Conservation (phyloP, 2,113 vertebrate genomes). For the Nothoprocta pentlandii region DNA sequence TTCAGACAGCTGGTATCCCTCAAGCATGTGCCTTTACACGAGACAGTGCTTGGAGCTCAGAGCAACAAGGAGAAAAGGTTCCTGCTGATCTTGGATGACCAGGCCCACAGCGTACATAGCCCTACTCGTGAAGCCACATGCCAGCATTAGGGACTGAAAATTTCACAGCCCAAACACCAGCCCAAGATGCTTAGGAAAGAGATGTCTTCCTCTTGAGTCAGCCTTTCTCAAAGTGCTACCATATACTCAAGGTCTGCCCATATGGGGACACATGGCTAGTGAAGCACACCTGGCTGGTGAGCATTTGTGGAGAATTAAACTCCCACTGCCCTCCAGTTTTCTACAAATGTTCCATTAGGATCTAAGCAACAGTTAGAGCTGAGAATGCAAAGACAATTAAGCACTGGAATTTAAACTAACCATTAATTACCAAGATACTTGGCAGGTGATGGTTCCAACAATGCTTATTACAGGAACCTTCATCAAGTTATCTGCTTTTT, state of each 20-base stretch:
- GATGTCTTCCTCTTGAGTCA: not conserved
- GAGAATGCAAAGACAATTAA: slow-evolving; percentile 9
- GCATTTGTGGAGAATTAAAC: not conserved
- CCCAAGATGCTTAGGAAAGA: not conserved
- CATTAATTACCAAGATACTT: slow-evolving; percentile 59
- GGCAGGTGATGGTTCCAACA: slow-evolving; percentile 54
- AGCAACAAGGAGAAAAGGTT: not conserved
- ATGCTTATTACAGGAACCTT: slow-evolving; percentile 61
- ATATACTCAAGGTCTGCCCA: too few relatives aligned
- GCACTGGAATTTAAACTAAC: slow-evolving; percentile 48
- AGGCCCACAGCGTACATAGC: not conserved
- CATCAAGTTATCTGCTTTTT: slow-evolving; percentile 47
- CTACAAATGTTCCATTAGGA: slow-evolving; percentile 20
- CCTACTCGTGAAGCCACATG: not conserved
- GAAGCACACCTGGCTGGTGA: slow-evolving; percentile 19
- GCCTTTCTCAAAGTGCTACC: not conserved
- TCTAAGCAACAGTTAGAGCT: slow-evolving; percentile 14
- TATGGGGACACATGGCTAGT: not conserved
- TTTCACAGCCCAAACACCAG: not conserved
- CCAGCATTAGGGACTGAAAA: not conserved
- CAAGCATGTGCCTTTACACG: not conserved
- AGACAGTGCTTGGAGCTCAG: not conserved
- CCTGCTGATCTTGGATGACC: not conserved
- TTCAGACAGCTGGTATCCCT: not conserved
- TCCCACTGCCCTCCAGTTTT: not conserved